Evolutionary conservation across 1,140 invertebrate species (phyloP).

Genomic region (Lasioglossum albipes): DNA sequence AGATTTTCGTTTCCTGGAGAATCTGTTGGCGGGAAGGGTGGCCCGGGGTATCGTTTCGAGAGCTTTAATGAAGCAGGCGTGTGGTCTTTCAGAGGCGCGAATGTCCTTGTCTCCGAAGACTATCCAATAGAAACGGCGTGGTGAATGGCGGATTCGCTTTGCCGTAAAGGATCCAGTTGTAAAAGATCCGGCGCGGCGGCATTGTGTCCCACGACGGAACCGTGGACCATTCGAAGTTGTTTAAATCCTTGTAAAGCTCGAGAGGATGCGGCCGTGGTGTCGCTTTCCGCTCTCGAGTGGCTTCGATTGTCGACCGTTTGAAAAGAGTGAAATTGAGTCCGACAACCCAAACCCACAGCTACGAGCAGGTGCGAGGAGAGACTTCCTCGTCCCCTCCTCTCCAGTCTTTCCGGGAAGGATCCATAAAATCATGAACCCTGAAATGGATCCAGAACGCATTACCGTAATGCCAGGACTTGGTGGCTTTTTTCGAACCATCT

Average conservation of each 20-base stretch:
- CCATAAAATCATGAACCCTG: constrained; percentile 42
- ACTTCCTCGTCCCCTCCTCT: neutral
- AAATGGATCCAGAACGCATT: constrained; percentile 47
- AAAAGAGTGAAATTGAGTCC: constrained; percentile 66
- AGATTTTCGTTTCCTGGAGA: no score
- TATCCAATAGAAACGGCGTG: constrained; percentile 41
- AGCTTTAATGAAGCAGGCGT: constrained; percentile 37
- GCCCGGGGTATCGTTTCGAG: neutral
- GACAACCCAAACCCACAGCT: constrained; percentile 43
- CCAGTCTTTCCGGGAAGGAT: constrained; percentile 30
- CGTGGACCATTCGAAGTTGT: constrained; percentile 72
- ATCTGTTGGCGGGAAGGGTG: no score
- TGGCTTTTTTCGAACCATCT: neutral
- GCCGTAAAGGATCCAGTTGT: constrained; percentile 47
- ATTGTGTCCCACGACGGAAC: constrained; percentile 60
- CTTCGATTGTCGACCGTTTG: constrained; percentile 71
- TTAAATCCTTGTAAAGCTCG: constrained; percentile 78
- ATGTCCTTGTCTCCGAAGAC: constrained; percentile 50
- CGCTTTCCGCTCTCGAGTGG: constrained; percentile 75
- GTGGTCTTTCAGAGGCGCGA: constrained; percentile 18
- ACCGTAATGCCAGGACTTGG: neutral
- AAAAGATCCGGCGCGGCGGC: constrained; percentile 65
- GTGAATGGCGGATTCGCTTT: constrained; percentile 45
- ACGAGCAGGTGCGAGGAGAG: constrained; percentile 52
- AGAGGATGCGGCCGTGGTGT: constrained; percentile 68